phyloP scores from a whole-genome alignment of 2,888 invertebrate genomes.

The Agrochola lota region DNA sequence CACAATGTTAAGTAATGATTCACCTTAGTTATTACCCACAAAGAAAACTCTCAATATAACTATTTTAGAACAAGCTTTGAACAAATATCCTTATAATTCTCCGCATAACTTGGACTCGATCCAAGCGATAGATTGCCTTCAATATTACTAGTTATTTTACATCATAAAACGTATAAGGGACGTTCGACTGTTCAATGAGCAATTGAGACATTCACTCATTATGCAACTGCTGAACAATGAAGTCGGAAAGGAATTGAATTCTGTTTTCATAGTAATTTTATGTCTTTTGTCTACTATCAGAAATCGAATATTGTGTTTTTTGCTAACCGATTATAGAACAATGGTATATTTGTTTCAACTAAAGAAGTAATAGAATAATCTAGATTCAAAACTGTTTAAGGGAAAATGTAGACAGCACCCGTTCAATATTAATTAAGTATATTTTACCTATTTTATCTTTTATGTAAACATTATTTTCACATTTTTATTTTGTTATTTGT shows the following conservation, averaged over 20 bases:
- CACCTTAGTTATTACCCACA: not conserved
- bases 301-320: not conserved
- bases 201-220: conserved; percentile 36
- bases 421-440: too few species aligned
- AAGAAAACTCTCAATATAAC: not conserved
- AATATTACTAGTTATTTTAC: conserved; percentile 5
- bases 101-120: conserved; percentile 2
- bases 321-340: not conserved
- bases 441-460: too few species aligned
- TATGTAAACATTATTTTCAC: too few species aligned
- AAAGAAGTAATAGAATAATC: not conserved
- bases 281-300: conserved; percentile 28
- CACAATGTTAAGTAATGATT: not conserved
- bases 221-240: conserved; percentile 34
- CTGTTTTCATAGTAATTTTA: not conserved
- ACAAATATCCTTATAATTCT: not conserved
- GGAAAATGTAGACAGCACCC: not conserved
- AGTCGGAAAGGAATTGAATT: conserved; percentile 6
- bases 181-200: not conserved
- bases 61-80: not conserved
- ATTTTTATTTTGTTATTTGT: too few species aligned
- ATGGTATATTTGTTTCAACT: not conserved
- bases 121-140: conserved; percentile 35
- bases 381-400: not conserved
- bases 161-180: conserved; percentile 10